Base-by-base conservation (phyloP, 2,888 invertebrate species). In the Eledone cirrhosa region DNA sequence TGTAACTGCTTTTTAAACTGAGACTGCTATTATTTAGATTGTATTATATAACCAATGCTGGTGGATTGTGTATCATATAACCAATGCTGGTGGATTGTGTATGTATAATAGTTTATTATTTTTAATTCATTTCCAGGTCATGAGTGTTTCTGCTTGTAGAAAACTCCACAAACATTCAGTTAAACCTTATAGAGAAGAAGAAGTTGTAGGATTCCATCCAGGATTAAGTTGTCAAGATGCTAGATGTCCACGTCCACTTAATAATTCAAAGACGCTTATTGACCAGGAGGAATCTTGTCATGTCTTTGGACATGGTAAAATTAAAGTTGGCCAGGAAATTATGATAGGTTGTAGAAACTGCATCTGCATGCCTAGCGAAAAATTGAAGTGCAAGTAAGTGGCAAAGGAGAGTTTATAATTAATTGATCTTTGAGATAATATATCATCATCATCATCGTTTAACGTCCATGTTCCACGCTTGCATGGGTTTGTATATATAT, bases 301-400 rank as follows among this genome's bases (percentile, higher is more conserved):
- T 29, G 3, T 76, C 11, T 27, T 48, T 27, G 76, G 76, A 13
- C 47, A 47, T 19, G 13, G 16, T 29, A 19, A 72, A 33, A 29
- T 76, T 41, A 31, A 53, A 48, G 79, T 82, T 8, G 87, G 87
- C 14, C 83, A 86, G 29, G 80, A 79, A 24, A 82, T 84, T 27
- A 79, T 80, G 13, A 82, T 87, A 2, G 87, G 88, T 8, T 88
- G 88, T 82, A 85, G 87, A 83, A 83, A 84, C 65, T 88, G 88
- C 82, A 81, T 81, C 2, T 88, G 88, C 83, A 81, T 84, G 67
- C 82, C 81, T 1, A 83, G 84, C 33, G 86, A 85, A n/a, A 78
- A 83, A 78, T 81, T 87, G 81, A 82, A 83, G 14, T 88, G 88
- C 85, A 84, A 84, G 88, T 88, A 80, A 82, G 80, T 82, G n/a